Evolutionary conservation across 2,888 invertebrate genomes (phyloP), one percentile per base, ranked within the genome.

Genomic region (Autographa gamma): DNA sequence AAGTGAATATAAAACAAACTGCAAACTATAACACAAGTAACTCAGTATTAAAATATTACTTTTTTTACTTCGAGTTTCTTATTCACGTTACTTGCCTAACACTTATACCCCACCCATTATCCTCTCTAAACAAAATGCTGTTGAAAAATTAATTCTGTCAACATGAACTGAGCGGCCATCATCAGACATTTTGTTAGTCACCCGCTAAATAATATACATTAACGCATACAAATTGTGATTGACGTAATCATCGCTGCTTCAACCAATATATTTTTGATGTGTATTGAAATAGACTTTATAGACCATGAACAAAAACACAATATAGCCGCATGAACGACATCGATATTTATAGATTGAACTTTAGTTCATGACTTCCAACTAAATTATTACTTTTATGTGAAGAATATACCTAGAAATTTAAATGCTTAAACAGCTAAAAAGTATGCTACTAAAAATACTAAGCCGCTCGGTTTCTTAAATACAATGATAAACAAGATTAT

Each of bases 201-300:
- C 62, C 38, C 58, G 31, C 58, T 68, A 60, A 70, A 48, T 66
- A 60, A 77, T 71, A 72, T 63, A 63, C 41, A 60, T 60, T 71
- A 59, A 68, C 73, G 52, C 59, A 11, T 66, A 63, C 58, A 70
- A 66, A 69, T 58, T 61, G 18, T 61, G 63, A 76, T 69, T 66
- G 60, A 62, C 66, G 32, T 52, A 56, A 52, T 18, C 18, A 41
- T 43, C 8, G 14, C 34, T 52, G 59, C 0, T 43, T 16, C 59
- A 59, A 41, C 18, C 41, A 63, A 66, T 71, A 65, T 34, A 25
- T 43, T 52, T 60, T 66, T 73, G 56, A 61, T 64, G 54, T 64
- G 32, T 32, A 76, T 59, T 11, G 32, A 66, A 62, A 38, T 61
- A 11, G 32, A 5, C 16, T 63, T 38, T 5, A 38, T 38, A 38